Base-by-base conservation (phyloP, 2,113 vertebrate genomes). In the Perca flavescens region DNA sequence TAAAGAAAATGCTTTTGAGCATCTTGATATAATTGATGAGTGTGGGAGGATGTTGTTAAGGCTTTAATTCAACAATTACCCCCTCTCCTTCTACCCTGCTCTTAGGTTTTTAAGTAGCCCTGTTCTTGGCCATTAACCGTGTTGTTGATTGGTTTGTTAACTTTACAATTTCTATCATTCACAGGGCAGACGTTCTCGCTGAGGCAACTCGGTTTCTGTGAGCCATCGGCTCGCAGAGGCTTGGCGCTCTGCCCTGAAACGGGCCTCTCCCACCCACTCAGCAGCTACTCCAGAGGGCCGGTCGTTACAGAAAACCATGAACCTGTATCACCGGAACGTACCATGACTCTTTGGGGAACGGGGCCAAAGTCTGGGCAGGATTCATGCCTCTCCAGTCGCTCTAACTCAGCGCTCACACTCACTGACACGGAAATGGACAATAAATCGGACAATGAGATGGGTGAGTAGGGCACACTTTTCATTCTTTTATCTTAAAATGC, bases 401-500 rank as follows among this genome's bases (percentile, higher is more conserved):
- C 98, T 85, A 99, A 99, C 96, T 99, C 98, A 2, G 97, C 96
- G 77, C 97, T 99, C 92, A 99, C 98, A 17, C 97, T 99, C 92
- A 99, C 98, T 36, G 98, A 99, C 93, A 99, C 97, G 0, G 98
- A 99, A 91, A 97, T 98, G 1, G 98, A 99, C 80, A 99, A 99
- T 96, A 99, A 97, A 94, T 99, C 97, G 7, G 98, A 99, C 96
- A 98, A 96, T 82, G 98, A 99, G 86, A 97, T 90, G 40, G 98
- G 98, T 99, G 96, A 99, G 98, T 97, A 46, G 49, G 79, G 52
- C 79, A 74, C 66, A 16, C 65, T 40, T 85, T 79, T 49, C 68
- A 15, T 84, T 81, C 74, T 84, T 74, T 88, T 5, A 70, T 82
- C 64, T 56, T 16, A 28, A 82, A 80, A 60, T 7, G 65, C 67